Percentiles rank a stretch among this genome's conserved stretches.
Evolutionary conservation across 2,113 vertebrate species (phyloP).

Genomic region (Gymnogyps californianus): DNA sequence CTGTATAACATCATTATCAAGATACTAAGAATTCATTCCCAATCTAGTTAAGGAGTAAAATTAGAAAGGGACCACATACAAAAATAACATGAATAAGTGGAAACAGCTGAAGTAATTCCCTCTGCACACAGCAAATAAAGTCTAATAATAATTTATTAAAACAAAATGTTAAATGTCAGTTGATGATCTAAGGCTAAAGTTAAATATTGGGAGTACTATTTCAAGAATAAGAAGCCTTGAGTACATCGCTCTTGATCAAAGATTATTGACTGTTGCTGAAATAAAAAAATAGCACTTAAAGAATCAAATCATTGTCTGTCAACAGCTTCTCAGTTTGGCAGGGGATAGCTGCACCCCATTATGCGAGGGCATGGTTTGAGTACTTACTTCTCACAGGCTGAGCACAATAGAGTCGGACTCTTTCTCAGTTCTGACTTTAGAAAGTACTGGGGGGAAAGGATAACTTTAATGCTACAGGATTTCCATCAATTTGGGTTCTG

Average conservation of each 20-base stretch:
- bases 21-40: constrained; percentile 30
- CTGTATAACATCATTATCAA: constrained; percentile 6
- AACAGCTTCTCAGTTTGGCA: background rate
- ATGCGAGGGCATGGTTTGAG: background rate
- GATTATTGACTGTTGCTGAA: background rate
- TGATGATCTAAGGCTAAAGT: background rate
- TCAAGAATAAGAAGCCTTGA: background rate
- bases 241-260: background rate
- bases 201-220: background rate
- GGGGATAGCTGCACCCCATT: background rate
- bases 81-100: constrained; percentile 52
- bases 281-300: background rate
- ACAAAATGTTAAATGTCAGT: constrained; percentile 11
- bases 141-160: constrained; percentile 52
- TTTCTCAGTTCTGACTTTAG: background rate
- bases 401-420: background rate
- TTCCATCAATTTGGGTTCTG: background rate
- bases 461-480: background rate
- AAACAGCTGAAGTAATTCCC: constrained; percentile 62
- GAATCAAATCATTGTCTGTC: background rate
- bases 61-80: constrained; percentile 48
- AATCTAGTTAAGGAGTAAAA: constrained; percentile 33
- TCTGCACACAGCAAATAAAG: constrained; percentile 22
- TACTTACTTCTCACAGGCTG: background rate
- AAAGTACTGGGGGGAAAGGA: background rate